Evolutionary conservation across 2,113 vertebrate species (phyloP).

Genomic region (Pachyramphus minor): DNA sequence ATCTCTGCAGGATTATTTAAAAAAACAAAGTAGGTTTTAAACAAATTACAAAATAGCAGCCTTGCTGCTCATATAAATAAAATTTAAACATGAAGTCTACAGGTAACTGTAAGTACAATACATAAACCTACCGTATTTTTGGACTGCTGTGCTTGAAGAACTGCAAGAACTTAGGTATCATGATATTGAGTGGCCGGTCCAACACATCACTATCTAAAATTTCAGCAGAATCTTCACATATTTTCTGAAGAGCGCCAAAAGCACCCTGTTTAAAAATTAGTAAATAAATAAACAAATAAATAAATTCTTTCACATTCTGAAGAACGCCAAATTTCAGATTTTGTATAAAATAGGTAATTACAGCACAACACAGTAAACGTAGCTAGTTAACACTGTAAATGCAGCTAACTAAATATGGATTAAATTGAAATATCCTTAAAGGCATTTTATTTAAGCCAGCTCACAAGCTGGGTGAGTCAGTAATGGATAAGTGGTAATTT

Average conservation of each 20-base stretch:
- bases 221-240: conserved; percentile 97
- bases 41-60: not conserved
- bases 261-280: conserved; percentile 79
- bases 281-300: not conserved
- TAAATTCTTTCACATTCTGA: not conserved
- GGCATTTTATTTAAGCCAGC: not conserved
- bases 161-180: conserved; percentile 98
- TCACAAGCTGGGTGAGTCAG: not conserved
- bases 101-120: not conserved
- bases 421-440: not conserved
- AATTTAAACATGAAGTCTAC: not conserved
- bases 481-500: not conserved
- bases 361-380: not conserved
- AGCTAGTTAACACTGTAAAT: not conserved
- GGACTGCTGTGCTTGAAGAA: conserved; percentile 97
- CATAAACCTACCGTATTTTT: conserved; percentile 86
- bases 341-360: not conserved
- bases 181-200: conserved; percentile 94
- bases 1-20: not conserved
- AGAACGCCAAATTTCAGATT: not conserved
- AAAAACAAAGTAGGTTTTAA: not conserved
- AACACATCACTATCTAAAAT: conserved; percentile 96
- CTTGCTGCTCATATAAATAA: not conserved
- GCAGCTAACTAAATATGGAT: not conserved
- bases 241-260: conserved; percentile 97